phyloP scores from a whole-genome alignment of 2,797 vertebrate species.

The Antrozous pallidus region DNA sequence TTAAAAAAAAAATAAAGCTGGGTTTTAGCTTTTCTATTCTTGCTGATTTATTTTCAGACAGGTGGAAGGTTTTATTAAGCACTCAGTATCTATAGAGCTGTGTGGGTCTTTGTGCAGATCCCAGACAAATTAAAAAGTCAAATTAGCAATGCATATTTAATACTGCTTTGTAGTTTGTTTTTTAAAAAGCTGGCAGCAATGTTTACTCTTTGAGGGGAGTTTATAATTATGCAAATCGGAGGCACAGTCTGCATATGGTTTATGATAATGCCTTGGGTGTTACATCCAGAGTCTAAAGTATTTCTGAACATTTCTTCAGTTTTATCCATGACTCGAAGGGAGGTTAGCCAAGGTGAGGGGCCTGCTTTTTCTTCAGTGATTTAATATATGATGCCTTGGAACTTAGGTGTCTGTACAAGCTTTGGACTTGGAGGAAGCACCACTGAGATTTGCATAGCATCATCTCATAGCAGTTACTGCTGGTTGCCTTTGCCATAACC shows the following conservation, averaged over 20 bases:
- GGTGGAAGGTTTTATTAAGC: constrained; percentile 61
- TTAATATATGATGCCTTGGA: neutral
- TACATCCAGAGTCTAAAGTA: constrained; percentile 69
- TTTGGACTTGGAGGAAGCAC: neutral
- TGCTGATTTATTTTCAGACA: constrained; percentile 43
- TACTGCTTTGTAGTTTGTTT: constrained; percentile 66
- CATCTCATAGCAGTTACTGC: neutral
- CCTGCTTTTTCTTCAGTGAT: constrained; percentile 45
- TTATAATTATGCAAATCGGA: constrained; percentile 84
- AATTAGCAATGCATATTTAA: constrained; percentile 77
- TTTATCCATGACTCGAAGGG: constrained; percentile 36
- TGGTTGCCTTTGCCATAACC: neutral
- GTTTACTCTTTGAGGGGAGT: constrained; percentile 80
- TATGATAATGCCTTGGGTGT: constrained; percentile 77
- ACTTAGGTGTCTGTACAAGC: neutral
- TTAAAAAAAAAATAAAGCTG: neutral
- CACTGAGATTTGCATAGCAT: neutral
- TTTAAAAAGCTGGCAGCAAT: constrained; percentile 75
- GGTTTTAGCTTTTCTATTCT: constrained; percentile 19
- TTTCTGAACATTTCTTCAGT: constrained; percentile 66
- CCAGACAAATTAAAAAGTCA: constrained; percentile 78
- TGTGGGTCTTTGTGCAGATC: constrained; percentile 62
- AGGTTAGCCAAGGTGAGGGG: neutral
- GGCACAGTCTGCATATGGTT: constrained; percentile 76
- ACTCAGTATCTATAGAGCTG: constrained; percentile 44